These are phyloP conservation scores for Sclerodermus sp. DNA, from an alignment of 2,888 invertebrate species.

Conservation along the genomic window DNA sequence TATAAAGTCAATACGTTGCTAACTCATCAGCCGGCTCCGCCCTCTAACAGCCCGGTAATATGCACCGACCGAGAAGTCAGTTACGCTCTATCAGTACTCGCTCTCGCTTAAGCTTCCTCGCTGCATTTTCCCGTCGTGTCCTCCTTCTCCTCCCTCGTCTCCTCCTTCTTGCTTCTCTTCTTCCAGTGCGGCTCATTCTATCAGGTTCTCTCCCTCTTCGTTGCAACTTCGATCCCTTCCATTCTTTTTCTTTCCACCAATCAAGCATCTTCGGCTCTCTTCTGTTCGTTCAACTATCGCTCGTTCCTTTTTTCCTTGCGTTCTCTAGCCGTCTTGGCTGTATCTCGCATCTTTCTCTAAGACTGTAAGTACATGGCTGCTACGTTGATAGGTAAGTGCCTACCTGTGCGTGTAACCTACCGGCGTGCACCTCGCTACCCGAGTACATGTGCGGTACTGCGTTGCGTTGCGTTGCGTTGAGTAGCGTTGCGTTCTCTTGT, in stretches of 20 bases:
- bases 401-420: too few relatives aligned
- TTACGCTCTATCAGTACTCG: slow-evolving; percentile 47
- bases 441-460: too few relatives aligned
- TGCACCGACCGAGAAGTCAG: slow-evolving; percentile 54
- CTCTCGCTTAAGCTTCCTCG: slow-evolving; percentile 13
- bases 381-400: too few relatives aligned
- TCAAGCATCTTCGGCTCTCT: not conserved
- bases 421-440: too few relatives aligned
- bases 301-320: not conserved
- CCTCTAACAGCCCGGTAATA: slow-evolving; percentile 58
- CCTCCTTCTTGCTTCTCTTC: slow-evolving; percentile 11
- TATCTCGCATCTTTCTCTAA: too few relatives aligned
- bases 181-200: slow-evolving; percentile 1
- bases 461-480: too few relatives aligned
- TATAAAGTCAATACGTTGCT: slow-evolving; percentile 59
- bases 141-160: slow-evolving; percentile 3
- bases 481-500: too few relatives aligned
- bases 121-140: slow-evolving; percentile 6
- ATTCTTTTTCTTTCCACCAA: not conserved
- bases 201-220: not conserved
- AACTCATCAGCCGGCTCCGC: slow-evolving; percentile 57
- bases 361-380: too few relatives aligned
- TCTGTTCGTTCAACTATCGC: not conserved
- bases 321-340: too few relatives aligned
- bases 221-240: not conserved